phyloP scores from a whole-genome alignment of 1,140 invertebrate species.

The Brachionus plicatilis region DNA sequence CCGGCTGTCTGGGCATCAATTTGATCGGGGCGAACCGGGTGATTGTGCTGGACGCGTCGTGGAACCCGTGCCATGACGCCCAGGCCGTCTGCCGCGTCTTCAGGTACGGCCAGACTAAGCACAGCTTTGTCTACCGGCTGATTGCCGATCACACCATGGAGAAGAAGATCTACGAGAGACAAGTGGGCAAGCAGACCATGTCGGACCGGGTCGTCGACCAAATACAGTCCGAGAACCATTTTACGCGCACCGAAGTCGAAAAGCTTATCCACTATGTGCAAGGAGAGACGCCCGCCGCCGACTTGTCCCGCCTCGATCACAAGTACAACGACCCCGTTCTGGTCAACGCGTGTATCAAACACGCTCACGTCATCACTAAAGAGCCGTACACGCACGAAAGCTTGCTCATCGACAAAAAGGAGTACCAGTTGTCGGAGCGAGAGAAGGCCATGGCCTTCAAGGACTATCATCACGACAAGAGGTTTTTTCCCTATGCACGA shows the following conservation, averaged over 20 bases:
- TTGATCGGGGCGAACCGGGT: constrained; percentile 88
- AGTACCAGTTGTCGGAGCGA: constrained; percentile 85
- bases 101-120: constrained; percentile 87
- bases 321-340: constrained; percentile 46
- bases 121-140: constrained; percentile 87
- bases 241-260: constrained; percentile 87
- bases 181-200: constrained; percentile 93
- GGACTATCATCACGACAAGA: constrained; percentile 41
- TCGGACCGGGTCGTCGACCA: constrained; percentile 95
- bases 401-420: constrained; percentile 85
- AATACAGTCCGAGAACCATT: constrained; percentile 88
- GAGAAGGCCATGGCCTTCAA: constrained; percentile 83
- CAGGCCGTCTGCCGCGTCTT: constrained; percentile 96
- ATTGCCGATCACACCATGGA: constrained; percentile 94
- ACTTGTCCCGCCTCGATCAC: constrained; percentile 43
- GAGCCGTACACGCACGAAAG: constrained; percentile 95
- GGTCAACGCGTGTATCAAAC: constrained; percentile 44
- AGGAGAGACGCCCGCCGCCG: constrained; percentile 49
- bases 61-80: constrained; percentile 99
- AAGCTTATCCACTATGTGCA: constrained; percentile 80
- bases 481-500: constrained; percentile 10
- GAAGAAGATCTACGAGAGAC: constrained; percentile 93
- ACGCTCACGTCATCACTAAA: constrained; percentile 54
- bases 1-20: constrained; percentile 94
- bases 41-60: constrained; percentile 93